Evolutionary conservation across 2,888 invertebrate species (phyloP).

Genomic region (Omphaloscelis lunosa): DNA sequence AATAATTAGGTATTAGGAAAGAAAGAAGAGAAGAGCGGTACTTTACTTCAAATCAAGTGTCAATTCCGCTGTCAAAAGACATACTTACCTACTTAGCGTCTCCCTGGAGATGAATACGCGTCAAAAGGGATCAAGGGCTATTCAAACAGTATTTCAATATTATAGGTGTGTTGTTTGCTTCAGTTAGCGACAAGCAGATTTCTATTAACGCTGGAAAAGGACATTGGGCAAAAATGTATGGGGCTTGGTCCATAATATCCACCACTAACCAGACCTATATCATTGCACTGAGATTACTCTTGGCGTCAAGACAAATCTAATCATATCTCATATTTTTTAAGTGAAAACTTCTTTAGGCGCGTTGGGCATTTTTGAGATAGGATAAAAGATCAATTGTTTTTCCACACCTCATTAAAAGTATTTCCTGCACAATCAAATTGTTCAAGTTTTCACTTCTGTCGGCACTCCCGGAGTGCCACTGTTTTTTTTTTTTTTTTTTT

Average conservation of each 20-base stretch:
- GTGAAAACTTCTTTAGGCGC: no score
- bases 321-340: neutral
- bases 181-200: neutral
- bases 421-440: no score
- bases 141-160: conserved; percentile 10
- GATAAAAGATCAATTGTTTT: no score
- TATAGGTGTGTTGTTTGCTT: neutral
- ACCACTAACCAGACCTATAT: neutral
- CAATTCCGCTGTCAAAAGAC: conserved; percentile 13
- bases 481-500: no score
- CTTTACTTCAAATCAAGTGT: neutral
- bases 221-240: neutral
- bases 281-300: neutral
- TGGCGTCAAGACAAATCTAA: neutral
- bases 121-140: conserved; percentile 12
- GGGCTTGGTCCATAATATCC: neutral
- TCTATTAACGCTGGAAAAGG: neutral
- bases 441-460: no score
- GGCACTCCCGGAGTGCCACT: no score
- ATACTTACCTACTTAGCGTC: conserved; percentile 11
- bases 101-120: conserved; percentile 21
- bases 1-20: neutral
- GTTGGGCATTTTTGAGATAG: no score
- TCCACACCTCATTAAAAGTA: no score
- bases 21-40: neutral